Percentiles rank a stretch among this genome's conserved stretches.
Evolutionary conservation across 2,888 invertebrate genomes (phyloP).

Genomic region (Pristionchus entomophagus): DNA sequence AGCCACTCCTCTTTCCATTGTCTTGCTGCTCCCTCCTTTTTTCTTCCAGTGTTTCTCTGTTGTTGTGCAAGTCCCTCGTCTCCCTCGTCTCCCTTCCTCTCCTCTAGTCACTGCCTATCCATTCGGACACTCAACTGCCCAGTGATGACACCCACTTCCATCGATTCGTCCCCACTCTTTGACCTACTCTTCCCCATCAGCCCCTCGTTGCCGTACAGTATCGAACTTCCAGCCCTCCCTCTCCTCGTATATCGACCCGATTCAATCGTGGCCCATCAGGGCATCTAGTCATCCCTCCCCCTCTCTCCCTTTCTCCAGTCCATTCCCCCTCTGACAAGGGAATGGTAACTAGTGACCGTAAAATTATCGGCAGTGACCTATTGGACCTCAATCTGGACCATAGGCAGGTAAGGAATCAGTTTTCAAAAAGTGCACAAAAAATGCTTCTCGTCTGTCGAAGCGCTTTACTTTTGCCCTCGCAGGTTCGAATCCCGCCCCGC

Average conservation of each 20-base stretch:
- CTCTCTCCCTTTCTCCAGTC: neutral
- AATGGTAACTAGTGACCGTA: no score
- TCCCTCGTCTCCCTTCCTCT: neutral
- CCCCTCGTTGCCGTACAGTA: neutral
- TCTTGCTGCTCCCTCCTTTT: neutral
- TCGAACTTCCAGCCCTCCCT: neutral
- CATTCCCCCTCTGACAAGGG: no score
- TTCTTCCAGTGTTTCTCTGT: neutral
- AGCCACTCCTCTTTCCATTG: neutral
- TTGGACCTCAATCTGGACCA: no score
- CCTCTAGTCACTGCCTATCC: conserved; percentile 28
- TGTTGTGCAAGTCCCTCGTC: conserved; percentile 5
- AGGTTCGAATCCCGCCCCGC: no score
- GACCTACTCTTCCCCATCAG: neutral
- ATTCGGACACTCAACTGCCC: neutral
- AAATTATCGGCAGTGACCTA: no score
- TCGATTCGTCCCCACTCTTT: neutral
- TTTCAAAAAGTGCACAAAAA: no score
- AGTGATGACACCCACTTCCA: neutral
- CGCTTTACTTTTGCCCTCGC: no score
- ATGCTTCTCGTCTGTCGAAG: no score
- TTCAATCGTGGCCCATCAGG: neutral
- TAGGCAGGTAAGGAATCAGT: no score
- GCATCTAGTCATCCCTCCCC: neutral
- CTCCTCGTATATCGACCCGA: neutral